Evolutionary conservation across 2,113 vertebrate species (phyloP).

Genomic region (Ceyx cyanopectus): DNA sequence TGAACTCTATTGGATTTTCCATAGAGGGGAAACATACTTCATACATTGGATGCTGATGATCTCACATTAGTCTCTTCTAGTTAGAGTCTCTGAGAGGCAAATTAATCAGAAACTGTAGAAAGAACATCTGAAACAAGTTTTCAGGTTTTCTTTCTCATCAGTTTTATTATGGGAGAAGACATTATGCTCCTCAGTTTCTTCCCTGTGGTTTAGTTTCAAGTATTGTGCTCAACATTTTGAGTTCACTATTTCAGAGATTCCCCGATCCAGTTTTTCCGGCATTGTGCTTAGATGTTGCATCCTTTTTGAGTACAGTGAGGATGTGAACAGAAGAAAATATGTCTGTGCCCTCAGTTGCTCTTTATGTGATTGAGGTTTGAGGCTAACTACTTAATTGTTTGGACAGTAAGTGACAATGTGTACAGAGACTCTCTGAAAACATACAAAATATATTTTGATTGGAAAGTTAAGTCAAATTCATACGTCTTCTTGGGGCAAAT

Average conservation of each 20-base stretch:
- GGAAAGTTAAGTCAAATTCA: neutral
- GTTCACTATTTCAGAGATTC: neutral
- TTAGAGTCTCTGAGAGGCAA: slow-evolving; percentile 14
- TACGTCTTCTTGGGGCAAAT: neutral
- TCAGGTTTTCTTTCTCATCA: neutral
- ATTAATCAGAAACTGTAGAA: neutral
- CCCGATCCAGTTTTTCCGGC: neutral
- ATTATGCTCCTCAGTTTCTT: neutral
- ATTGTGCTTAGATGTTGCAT: neutral
- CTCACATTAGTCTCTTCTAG: neutral
- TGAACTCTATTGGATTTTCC: slow-evolving; percentile 15
- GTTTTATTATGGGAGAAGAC: neutral
- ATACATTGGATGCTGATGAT: neutral
- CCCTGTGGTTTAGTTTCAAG: neutral
- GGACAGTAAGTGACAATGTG: neutral
- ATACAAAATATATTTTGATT: slow-evolving; percentile 16
- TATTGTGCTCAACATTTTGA: neutral
- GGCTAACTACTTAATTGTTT: neutral
- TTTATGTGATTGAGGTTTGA: slow-evolving; percentile 8
- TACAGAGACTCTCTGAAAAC: neutral
- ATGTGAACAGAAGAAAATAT: slow-evolving; percentile 22
- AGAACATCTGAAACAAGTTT: neutral
- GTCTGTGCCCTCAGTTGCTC: neutral
- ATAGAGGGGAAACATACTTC: slow-evolving; percentile 19
- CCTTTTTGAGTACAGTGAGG: neutral